phyloP scores from a whole-genome alignment of 2,888 invertebrate species.

The Mythimna pallens region DNA sequence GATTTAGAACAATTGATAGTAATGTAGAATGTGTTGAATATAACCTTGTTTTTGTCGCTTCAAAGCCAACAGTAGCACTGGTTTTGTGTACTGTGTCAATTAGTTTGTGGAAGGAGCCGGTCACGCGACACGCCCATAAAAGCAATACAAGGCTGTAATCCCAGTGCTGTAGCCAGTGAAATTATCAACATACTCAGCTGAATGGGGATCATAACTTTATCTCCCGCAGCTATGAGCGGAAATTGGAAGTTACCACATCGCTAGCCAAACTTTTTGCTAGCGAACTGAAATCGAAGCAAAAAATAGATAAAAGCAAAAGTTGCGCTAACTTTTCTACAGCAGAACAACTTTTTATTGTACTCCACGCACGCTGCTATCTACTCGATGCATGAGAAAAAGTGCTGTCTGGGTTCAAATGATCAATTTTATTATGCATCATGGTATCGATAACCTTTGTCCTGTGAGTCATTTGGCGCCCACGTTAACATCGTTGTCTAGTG shows the following conservation, averaged over 20 bases:
- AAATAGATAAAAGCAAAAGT: slow-evolving; percentile 59
- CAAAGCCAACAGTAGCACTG: slow-evolving; percentile 68
- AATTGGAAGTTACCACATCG: slow-evolving; percentile 43
- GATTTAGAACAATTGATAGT: slow-evolving; percentile 75
- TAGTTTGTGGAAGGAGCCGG: slow-evolving; percentile 50
- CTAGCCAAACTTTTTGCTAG: slow-evolving; percentile 42
- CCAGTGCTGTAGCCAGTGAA: not conserved
- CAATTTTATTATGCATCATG: slow-evolving; percentile 8
- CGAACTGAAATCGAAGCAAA: slow-evolving; percentile 33
- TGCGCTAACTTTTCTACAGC: slow-evolving; percentile 46
- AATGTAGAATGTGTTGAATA: slow-evolving; percentile 78
- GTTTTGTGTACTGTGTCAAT: slow-evolving; percentile 60
- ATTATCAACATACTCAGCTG: slow-evolving; percentile 8
- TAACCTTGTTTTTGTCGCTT: slow-evolving; percentile 71
- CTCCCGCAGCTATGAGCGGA: slow-evolving; percentile 18
- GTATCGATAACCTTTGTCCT: slow-evolving; percentile 24
- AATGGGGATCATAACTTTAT: slow-evolving; percentile 25
- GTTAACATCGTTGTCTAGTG: slow-evolving; percentile 49
- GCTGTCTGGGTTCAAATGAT: slow-evolving; percentile 10
- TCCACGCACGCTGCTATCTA: slow-evolving; percentile 20
- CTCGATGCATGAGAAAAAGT: slow-evolving; percentile 22
- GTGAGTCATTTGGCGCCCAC: slow-evolving; percentile 53
- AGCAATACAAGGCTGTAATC: slow-evolving; percentile 23
- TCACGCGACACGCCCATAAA: slow-evolving; percentile 46
- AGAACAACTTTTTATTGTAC: slow-evolving; percentile 29